Evolutionary conservation across 2,888 invertebrate species (phyloP).

Genomic region (Tethea ocularis): DNA sequence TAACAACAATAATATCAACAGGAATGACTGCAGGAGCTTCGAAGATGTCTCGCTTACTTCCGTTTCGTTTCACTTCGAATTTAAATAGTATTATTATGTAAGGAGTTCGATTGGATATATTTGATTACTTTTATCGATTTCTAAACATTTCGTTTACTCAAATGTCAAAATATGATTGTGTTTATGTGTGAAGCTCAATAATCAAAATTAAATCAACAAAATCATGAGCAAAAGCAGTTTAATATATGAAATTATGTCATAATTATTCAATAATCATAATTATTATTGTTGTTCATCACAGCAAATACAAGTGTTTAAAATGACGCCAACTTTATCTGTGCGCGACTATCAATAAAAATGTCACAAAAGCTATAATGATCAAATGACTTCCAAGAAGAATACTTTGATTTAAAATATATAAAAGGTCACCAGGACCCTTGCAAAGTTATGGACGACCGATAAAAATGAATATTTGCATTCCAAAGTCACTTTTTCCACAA

Average conservation of each 20-base stretch:
- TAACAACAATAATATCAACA: slow-evolving; percentile 36
- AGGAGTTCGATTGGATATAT: not conserved
- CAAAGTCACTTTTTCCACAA: slow-evolving; percentile 22
- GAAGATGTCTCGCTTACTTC: not conserved
- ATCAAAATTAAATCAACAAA: not conserved
- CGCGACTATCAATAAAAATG: not conserved
- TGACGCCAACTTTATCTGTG: not conserved
- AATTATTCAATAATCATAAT: not conserved
- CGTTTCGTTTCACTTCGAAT: not conserved
- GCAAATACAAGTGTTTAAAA: not conserved
- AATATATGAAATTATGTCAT: not conserved
- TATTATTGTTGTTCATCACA: not conserved
- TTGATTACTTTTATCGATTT: not conserved
- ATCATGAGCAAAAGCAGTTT: not conserved
- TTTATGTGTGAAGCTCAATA: not conserved
- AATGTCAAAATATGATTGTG: not conserved
- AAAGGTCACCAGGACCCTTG: not conserved
- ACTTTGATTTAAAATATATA: not conserved
- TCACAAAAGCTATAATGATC: not conserved
- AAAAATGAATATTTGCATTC: slow-evolving; percentile 37
- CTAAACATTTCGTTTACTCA: not conserved
- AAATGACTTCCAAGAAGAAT: not conserved
- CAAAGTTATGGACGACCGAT: slow-evolving; percentile 16
- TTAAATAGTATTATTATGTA: not conserved
- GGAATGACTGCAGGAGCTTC: slow-evolving; percentile 23